Conservation (phyloP, 2,113 vertebrate species). For the Butorides virescens region DNA sequence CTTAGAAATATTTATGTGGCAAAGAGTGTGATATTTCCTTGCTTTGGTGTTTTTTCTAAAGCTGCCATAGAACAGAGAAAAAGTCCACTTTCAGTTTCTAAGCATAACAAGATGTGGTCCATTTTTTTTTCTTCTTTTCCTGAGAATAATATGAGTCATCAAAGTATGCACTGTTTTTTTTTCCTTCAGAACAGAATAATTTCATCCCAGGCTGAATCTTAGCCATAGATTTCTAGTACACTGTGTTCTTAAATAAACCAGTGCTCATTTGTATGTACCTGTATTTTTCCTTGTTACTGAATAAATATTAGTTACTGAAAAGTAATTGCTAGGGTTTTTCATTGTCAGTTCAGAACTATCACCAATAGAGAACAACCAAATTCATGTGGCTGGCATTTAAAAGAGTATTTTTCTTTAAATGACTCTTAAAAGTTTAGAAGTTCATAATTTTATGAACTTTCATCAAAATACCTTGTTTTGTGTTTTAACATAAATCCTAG, state of each 20-base stretch:
- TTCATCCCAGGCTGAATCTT: not conserved
- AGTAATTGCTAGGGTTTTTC: not conserved
- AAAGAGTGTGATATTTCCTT: not conserved
- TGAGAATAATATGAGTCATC: not conserved
- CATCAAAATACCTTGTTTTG: conserved; percentile 1
- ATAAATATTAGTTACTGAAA: not conserved
- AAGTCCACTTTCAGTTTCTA: not conserved
- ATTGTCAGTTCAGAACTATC: not conserved
- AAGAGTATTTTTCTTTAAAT: conserved; percentile 19
- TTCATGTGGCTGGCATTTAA: conserved; percentile 32
- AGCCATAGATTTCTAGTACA: not conserved
- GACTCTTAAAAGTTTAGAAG: not conserved
- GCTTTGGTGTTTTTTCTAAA: not conserved
- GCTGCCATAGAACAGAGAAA: not conserved
- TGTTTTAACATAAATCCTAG: not conserved
- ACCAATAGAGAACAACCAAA: not conserved
- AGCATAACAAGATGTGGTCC: not conserved
- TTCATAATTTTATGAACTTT: not conserved
- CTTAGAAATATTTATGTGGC: not conserved
- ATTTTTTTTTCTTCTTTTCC: not conserved
- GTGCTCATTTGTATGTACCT: not conserved
- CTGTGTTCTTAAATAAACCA: not conserved
- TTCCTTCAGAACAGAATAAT: not conserved
- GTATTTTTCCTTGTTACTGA: not conserved
- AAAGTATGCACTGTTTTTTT: not conserved